Evolutionary conservation across 1,140 invertebrate species (phyloP).

Genomic region (Microplitis mediator): DNA sequence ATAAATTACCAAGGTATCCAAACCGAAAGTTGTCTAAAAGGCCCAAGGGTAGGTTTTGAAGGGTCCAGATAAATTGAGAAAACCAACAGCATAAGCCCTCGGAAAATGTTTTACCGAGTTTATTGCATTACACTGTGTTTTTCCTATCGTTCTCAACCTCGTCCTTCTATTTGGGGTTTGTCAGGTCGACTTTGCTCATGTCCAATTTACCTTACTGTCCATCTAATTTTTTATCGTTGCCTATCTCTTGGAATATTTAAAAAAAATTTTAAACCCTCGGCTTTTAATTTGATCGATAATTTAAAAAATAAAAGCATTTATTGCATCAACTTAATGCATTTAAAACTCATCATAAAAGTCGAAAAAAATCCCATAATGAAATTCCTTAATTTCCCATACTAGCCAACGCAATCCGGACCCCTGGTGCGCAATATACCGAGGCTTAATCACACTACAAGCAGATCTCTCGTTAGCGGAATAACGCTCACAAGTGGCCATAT

Average conservation of each 20-base stretch:
- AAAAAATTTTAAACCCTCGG: not conserved
- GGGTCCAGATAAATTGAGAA: conserved; percentile 19
- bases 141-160: conserved; percentile 38
- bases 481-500: conserved; percentile 48
- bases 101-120: conserved; percentile 39
- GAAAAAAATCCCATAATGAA: no score
- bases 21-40: conserved; percentile 10
- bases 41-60: conserved; percentile 18
- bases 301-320: not conserved
- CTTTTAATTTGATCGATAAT: not conserved
- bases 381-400: conserved; percentile 55
- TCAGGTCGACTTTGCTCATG: conserved; percentile 31
- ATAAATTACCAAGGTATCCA: conserved; percentile 53
- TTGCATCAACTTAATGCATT: conserved; percentile 10
- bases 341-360: not conserved
- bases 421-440: conserved; percentile 52
- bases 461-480: conserved; percentile 57
- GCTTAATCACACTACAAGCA: conserved; percentile 55
- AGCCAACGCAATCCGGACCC: conserved; percentile 42
- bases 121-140: conserved; percentile 57
- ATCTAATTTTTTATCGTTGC: not conserved
- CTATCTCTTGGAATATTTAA: not conserved
- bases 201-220: conserved; percentile 38
- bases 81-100: conserved; percentile 12
- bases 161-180: conserved; percentile 25